Evolutionary conservation across 2,888 invertebrate species (phyloP).

Genomic region (Philhelius pedissequus): DNA sequence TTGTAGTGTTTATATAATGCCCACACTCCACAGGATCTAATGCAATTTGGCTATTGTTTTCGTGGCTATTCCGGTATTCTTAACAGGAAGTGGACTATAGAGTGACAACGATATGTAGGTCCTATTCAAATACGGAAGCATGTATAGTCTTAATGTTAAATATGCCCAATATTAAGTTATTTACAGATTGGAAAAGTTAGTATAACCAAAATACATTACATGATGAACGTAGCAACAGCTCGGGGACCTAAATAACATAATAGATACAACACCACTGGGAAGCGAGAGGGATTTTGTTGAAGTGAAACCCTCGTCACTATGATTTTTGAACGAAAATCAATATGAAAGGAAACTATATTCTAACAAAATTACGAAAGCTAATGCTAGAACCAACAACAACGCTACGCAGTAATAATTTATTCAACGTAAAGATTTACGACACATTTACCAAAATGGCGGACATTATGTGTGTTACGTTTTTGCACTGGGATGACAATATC

Average conservation of each 20-base stretch:
- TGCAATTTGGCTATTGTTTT: conserved; percentile 24
- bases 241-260: not conserved
- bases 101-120: not conserved
- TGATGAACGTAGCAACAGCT: not conserved
- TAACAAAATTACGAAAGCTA: too few species aligned
- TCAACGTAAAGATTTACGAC: too few species aligned
- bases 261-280: too few species aligned
- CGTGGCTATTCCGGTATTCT: not conserved
- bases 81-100: not conserved
- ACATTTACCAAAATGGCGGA: too few species aligned
- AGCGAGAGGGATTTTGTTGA: too few species aligned
- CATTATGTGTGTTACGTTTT: too few species aligned
- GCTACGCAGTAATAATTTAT: too few species aligned
- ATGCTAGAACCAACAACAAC: too few species aligned
- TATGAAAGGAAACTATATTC: too few species aligned
- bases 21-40: conserved; percentile 42
- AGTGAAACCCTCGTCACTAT: too few species aligned
- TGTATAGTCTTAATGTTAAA: conserved; percentile 31
- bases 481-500: too few species aligned
- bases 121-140: conserved; percentile 24
- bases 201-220: not conserved
- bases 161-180: conserved; percentile 26
- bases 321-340: too few species aligned
- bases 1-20: conserved; percentile 51
- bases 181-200: not conserved